Percentiles rank a stretch among this genome's conserved stretches.
Evolutionary conservation across 2,888 invertebrate genomes (phyloP).

Genomic region (Patella caerulea): DNA sequence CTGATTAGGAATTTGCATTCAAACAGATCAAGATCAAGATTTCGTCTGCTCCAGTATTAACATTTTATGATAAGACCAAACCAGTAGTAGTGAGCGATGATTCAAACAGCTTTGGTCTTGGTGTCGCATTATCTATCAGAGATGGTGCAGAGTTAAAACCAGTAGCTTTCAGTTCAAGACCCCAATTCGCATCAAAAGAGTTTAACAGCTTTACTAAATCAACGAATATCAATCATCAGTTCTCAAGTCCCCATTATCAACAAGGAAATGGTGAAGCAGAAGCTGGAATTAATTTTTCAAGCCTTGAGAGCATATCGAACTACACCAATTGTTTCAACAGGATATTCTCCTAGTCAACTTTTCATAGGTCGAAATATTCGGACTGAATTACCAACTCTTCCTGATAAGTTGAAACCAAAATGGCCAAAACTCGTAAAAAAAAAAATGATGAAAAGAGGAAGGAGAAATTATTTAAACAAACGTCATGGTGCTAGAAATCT

Average conservation of each 20-base stretch:
- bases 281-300: conserved; percentile 14
- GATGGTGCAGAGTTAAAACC: conserved; percentile 33
- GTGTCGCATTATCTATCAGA: conserved; percentile 34
- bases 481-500: conserved; percentile 17
- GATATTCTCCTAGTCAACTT: conserved; percentile 14
- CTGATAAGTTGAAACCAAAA: neutral
- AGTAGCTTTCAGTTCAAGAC: conserved; percentile 41
- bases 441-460: conserved; percentile 8
- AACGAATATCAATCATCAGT: neutral
- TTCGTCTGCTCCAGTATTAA: conserved; percentile 33
- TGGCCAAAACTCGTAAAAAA: conserved; percentile 4
- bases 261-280: conserved; percentile 27
- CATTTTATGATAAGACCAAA: conserved; percentile 39
- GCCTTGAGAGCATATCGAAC: conserved; percentile 18
- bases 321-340: conserved; percentile 22
- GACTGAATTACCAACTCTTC: conserved; percentile 7
- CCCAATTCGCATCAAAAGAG: conserved; percentile 14
- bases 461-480: neutral
- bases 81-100: conserved; percentile 37
- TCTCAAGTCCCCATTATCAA: conserved; percentile 20
- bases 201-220: neutral
- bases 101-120: conserved; percentile 32
- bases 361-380: conserved; percentile 14
- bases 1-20: conserved; percentile 37
- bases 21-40: conserved; percentile 33